Evolutionary conservation across 2,797 vertebrate species (phyloP).

Genomic region (Pachyuromys duprasi): DNA sequence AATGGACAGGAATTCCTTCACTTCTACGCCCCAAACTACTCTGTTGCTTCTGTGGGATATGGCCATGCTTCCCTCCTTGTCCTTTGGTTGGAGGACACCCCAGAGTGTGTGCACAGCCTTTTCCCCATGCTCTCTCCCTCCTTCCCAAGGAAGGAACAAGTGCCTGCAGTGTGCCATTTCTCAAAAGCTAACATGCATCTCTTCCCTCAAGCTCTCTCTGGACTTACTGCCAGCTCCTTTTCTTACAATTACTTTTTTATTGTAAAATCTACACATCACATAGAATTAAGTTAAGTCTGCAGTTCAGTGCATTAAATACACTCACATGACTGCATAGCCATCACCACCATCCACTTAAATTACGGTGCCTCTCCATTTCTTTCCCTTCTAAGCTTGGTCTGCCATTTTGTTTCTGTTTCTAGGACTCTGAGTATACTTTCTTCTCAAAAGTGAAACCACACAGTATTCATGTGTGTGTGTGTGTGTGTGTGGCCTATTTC

Average conservation of each 20-base stretch:
- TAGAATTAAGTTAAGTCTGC: background rate
- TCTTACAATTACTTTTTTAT: background rate
- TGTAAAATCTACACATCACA: slow-evolving; percentile 11
- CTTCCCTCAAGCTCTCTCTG: background rate
- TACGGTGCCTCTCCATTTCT: background rate
- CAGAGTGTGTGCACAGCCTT: background rate
- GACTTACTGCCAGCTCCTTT: slow-evolving; percentile 26
- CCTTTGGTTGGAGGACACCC: background rate
- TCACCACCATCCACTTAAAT: background rate
- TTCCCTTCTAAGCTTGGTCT: background rate
- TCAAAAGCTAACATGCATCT: background rate
- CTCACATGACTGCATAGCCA: background rate
- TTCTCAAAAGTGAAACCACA: background rate
- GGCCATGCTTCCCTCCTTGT: background rate
- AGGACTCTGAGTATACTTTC: background rate
- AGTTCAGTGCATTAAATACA: slow-evolving; percentile 9
- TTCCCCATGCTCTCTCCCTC: background rate
- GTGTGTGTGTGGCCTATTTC: background rate
- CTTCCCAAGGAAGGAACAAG: background rate
- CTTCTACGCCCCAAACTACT: background rate
- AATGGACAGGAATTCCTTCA: background rate
- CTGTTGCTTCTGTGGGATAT: background rate
- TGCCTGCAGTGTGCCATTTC: background rate
- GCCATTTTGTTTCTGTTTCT: background rate
- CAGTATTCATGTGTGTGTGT: background rate